Evolutionary conservation across 2,888 invertebrate genomes (phyloP), one percentile per base, ranked within the genome.

Genomic region (Syritta pipiens): DNA sequence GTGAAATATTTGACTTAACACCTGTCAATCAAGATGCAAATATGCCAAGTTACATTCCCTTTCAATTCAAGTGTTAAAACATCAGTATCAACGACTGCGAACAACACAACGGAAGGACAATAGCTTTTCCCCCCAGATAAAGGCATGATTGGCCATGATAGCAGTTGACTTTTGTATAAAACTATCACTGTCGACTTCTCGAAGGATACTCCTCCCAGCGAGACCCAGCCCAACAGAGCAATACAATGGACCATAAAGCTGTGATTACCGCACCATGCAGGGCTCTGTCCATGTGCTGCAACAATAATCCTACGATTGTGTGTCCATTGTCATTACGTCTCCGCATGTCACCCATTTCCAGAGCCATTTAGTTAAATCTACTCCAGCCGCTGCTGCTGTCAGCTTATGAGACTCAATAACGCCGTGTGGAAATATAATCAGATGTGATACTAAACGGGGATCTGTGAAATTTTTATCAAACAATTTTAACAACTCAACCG

Each of bases 381-480:
- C 44, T 49, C 22, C 32, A 37, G 24, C 48, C 28, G 19, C 48
- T 68, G 59, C 19, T 49, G 51, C 32, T 40, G 53, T 62, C 69
- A 60, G 60, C 69, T 71, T 57, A 60, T 59, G 60, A 42, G 35
- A 28, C 69, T 53, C 53, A 60, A 71, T 71, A 60, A 69, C 12
- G 44, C 26, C 35, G 26, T 17, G 35, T n/a, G n/a, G n/a, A n/a
- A 32, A 62, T 53, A 62, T 62, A 46, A 62, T 71, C 62, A 62
- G 62, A 62, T 55, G 46, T 46, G 35, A 5, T 53, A 53, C 71
- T 71, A 55, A 71, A 71, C 48, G 53, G 22, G 37, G 22, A 71
- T 60, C 60, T 40, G 46, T 20, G 69, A 22, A 53, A 53, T 62
- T 69, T 62, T 62, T 62, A 71, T 71, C 53, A 53, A 60, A 69